Percentiles rank a stretch among this genome's conserved stretches.
These are phyloP conservation scores for Coptodon rendalli DNA, from an alignment of 2,113 vertebrate species.

Conservation along the genomic window DNA sequence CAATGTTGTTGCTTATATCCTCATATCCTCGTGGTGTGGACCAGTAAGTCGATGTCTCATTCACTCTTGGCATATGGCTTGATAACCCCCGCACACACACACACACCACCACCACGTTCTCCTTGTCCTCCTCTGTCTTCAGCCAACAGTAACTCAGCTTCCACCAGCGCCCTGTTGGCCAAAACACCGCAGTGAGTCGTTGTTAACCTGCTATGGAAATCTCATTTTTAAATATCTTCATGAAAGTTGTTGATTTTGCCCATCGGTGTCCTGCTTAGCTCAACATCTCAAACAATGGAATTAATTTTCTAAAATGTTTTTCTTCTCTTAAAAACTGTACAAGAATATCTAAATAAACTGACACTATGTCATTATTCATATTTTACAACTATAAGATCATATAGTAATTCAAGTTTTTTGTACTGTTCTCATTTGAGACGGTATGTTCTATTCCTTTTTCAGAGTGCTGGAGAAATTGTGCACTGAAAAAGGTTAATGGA, in stretches of 20 bases:
- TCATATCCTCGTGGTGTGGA: accelerated
- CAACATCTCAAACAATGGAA: neutral
- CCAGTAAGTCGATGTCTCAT: neutral
- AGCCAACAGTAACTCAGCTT: neutral
- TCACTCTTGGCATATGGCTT: neutral
- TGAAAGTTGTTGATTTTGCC: neutral
- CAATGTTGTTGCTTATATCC: neutral
- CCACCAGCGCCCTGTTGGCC: neutral
- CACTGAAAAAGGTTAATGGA: neutral
- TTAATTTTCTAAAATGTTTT: neutral
- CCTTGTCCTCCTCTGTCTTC: neutral
- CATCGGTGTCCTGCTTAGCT: neutral
- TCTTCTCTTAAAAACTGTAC: neutral
- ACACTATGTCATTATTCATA: neutral
- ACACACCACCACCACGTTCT: neutral
- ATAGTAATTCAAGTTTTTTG: neutral
- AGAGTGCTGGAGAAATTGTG: neutral
- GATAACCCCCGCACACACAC: accelerated
- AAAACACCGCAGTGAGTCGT: neutral
- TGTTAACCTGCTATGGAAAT: neutral
- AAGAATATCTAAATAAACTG: neutral
- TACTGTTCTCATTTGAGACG: neutral
- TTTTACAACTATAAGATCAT: neutral
- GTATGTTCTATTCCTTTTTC: neutral
- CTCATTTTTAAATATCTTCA: neutral